Evolutionary conservation across 2,113 vertebrate species (phyloP).

Genomic region (Entelurus aequoreus): DNA sequence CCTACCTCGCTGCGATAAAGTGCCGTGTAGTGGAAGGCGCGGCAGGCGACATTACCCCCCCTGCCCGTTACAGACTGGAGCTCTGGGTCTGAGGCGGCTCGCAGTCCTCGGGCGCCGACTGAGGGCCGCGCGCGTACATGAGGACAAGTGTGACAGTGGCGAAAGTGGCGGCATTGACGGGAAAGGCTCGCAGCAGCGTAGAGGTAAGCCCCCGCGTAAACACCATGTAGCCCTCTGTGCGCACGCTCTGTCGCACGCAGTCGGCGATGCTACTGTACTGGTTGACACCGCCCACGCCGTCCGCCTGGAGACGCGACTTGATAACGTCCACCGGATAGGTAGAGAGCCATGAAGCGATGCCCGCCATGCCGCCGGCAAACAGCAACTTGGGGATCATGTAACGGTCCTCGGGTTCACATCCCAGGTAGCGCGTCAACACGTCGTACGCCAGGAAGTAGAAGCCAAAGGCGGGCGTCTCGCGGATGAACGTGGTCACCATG

Average conservation of each 20-base stretch:
- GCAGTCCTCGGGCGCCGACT: slow-evolving; percentile 66
- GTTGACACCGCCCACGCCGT: slow-evolving; percentile 79
- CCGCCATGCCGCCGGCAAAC: slow-evolving; percentile 88
- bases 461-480: slow-evolving; percentile 92
- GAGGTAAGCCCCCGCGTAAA: slow-evolving; percentile 91
- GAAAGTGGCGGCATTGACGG: slow-evolving; percentile 92
- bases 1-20: slow-evolving; percentile 28
- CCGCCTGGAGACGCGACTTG: slow-evolving; percentile 92
- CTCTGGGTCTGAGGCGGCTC: slow-evolving; percentile 77
- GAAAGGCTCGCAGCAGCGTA: slow-evolving; percentile 91
- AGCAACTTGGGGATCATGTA: slow-evolving; percentile 90
- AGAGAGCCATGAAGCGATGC: slow-evolving; percentile 90
- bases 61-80: slow-evolving; percentile 75
- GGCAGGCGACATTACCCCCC: too few relatives aligned
- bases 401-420: slow-evolving; percentile 82
- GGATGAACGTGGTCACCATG: slow-evolving; percentile 86
- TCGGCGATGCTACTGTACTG: slow-evolving; percentile 85
- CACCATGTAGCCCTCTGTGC: slow-evolving; percentile 83
- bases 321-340: slow-evolving; percentile 94
- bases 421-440: slow-evolving; percentile 80
- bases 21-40: slow-evolving; percentile 20
- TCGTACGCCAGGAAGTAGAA: slow-evolving; percentile 95
- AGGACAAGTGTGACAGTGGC: slow-evolving; percentile 91
- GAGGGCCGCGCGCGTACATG: slow-evolving; percentile 74
- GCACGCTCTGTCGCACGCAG: slow-evolving; percentile 84